Evolutionary conservation across 2,113 vertebrate genomes (phyloP).

Genomic region (Callorhinus ursinus): DNA sequence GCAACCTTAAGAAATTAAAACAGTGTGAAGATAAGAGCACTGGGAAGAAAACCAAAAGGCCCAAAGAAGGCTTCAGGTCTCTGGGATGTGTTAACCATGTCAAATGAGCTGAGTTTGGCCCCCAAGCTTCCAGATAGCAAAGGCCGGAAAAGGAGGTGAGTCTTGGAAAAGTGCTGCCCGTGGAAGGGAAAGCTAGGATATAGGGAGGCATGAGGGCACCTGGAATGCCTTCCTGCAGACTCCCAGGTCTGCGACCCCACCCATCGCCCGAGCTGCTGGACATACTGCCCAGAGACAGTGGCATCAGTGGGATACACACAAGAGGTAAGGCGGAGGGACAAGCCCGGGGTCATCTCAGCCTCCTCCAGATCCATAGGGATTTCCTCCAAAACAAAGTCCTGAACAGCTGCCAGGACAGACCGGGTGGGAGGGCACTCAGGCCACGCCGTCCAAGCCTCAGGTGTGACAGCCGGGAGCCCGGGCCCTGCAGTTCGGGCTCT

Average conservation of each 20-base stretch:
- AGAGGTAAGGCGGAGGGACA: background rate
- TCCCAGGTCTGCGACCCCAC: background rate
- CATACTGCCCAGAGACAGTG: accelerated
- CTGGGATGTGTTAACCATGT: background rate
- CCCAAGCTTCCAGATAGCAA: background rate
- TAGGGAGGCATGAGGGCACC: accelerated
- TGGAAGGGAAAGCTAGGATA: accelerated
- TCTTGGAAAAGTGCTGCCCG: background rate
- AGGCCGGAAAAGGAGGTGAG: background rate
- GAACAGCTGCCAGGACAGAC: background rate
- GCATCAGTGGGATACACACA: background rate
- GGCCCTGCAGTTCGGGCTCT: background rate
- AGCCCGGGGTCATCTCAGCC: background rate
- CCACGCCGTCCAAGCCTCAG: background rate
- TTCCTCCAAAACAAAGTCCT: background rate
- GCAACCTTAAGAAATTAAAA: background rate
- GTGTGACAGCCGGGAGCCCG: background rate
- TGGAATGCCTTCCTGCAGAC: background rate
- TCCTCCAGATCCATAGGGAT: background rate
- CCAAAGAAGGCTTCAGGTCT: background rate
- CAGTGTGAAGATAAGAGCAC: background rate
- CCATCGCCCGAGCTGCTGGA: background rate
- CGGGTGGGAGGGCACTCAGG: background rate
- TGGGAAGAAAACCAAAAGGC: background rate
- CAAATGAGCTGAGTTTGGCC: background rate